These are phyloP conservation scores for Parambassis ranga DNA, from an alignment of 2,797 vertebrate species.

Conservation along the genomic window DNA sequence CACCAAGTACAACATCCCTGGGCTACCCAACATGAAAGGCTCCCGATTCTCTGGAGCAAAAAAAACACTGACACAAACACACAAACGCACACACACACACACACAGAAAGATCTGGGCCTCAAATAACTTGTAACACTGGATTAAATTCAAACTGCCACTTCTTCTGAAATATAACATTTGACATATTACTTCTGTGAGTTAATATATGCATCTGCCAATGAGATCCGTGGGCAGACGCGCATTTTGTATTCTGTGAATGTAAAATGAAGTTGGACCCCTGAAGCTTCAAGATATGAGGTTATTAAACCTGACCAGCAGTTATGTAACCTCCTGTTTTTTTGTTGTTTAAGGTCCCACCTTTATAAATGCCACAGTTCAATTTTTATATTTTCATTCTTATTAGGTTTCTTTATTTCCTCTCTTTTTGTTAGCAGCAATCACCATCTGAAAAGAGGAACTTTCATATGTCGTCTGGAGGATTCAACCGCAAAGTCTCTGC, in stretches of 20 bases:
- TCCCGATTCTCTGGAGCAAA: not conserved
- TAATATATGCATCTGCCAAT: not conserved
- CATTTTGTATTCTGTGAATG: not conserved
- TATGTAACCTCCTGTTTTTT: not conserved
- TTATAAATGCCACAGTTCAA: not conserved
- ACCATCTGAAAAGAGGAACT: not conserved
- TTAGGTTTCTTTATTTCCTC: not conserved
- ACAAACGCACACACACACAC: not conserved
- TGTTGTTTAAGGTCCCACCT: too few relatives aligned
- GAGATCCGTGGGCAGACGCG: not conserved
- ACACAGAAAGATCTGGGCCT: not conserved
- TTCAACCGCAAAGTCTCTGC: conserved; percentile 2
- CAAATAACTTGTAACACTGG: not conserved
- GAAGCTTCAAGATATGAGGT: not conserved
- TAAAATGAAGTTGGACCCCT: not conserved
- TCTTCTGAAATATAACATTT: not conserved
- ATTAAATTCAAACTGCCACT: not conserved
- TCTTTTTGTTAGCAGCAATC: not conserved
- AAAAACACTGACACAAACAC: conserved; percentile 9
- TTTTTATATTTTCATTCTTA: not conserved
- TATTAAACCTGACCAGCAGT: not conserved
- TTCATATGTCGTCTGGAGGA: not conserved
- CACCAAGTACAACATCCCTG: not conserved
- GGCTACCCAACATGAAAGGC: not conserved
- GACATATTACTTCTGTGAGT: not conserved